A percentile compares a stretch with the other conserved stretches of the same genome.
Evolutionary conservation across 2,113 vertebrate genomes (phyloP).

Genomic region (Tupaia tana): DNA sequence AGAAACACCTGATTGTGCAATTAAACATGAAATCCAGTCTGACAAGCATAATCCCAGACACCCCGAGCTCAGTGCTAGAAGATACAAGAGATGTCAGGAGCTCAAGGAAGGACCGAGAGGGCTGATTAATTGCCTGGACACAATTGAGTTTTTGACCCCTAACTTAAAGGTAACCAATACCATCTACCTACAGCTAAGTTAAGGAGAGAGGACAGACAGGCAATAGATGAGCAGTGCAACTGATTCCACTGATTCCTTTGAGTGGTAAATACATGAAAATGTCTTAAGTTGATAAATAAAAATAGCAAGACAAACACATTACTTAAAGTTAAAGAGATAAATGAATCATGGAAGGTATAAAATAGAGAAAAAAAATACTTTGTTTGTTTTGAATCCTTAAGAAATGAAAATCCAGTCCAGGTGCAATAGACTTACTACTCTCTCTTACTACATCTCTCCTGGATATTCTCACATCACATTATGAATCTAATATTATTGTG

Average conservation of each 20-base stretch:
- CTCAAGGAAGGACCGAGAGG: background rate
- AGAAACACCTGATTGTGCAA: background rate
- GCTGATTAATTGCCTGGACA: background rate
- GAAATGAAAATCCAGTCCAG: background rate
- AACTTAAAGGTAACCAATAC: background rate
- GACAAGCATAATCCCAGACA: background rate
- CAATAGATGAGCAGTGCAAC: background rate
- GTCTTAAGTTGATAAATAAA: background rate
- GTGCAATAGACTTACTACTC: background rate
- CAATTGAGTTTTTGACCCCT: background rate
- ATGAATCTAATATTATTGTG: background rate
- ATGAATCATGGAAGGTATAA: background rate
- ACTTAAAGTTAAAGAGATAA: background rate
- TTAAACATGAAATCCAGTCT: background rate
- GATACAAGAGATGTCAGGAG: background rate
- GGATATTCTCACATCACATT: background rate
- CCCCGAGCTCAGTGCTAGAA: accelerated
- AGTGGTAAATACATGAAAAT: background rate
- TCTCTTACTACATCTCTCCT: background rate
- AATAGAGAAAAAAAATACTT: background rate
- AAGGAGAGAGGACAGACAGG: background rate
- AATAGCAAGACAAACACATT: background rate
- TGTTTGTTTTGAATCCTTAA: background rate
- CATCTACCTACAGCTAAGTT: background rate
- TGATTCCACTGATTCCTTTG: background rate